These are phyloP conservation scores for Machimus rusticus DNA, from an alignment of 2,888 invertebrate species.

Conservation along the genomic window DNA sequence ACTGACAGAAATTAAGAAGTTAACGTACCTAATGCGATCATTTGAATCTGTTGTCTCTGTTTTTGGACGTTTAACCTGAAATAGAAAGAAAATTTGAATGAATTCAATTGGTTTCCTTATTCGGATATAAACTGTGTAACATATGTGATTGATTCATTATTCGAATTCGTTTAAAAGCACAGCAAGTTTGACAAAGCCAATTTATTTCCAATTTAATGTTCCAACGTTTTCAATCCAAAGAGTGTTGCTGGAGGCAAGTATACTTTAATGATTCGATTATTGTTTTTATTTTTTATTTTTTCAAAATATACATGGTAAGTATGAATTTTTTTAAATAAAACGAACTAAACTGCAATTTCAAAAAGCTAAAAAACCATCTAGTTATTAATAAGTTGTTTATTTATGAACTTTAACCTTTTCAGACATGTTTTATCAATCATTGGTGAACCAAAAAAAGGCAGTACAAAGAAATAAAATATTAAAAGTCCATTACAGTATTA, in stretches of 20 bases:
- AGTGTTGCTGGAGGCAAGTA: neutral
- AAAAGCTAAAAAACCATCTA: too few species aligned
- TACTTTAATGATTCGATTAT: too few species aligned
- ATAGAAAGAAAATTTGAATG: conserved; percentile 43
- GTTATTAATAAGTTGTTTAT: too few species aligned
- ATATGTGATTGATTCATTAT: neutral
- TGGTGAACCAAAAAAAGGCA: too few species aligned
- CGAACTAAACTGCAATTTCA: too few species aligned
- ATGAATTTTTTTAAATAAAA: too few species aligned
- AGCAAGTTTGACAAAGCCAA: neutral
- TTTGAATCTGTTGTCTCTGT: conserved; percentile 71
- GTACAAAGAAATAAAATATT: too few species aligned
- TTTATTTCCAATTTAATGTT: neutral
- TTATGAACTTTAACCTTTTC: too few species aligned
- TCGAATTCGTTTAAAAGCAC: neutral
- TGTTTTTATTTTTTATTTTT: too few species aligned
- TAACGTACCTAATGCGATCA: conserved; percentile 73
- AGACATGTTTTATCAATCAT: too few species aligned
- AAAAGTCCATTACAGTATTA: too few species aligned
- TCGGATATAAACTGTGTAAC: neutral
- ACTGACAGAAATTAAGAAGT: neutral
- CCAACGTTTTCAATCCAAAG: neutral
- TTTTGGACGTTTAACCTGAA: conserved; percentile 76
- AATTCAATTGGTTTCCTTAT: neutral
- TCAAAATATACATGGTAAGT: too few species aligned